Evolutionary conservation across 2,797 vertebrate species (phyloP), one percentile per base, ranked within the genome.

Genomic region (Rhinophrynus dorsalis): DNA sequence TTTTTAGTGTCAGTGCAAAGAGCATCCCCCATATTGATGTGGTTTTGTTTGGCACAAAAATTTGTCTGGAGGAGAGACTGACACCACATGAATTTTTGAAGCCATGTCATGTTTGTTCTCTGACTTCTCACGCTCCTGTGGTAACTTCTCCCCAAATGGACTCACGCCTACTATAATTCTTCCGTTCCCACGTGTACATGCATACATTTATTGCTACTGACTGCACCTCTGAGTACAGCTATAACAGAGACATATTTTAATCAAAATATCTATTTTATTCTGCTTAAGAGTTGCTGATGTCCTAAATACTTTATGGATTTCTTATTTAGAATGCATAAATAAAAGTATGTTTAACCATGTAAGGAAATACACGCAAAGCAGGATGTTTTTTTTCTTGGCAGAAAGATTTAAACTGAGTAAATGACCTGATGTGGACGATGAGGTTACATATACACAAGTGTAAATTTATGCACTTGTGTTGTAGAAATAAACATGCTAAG

Each of bases 1-100:
- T 82, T 79, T 79, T 80, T 65, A 78, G 77, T 78, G 75, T 80
- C 76, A 78, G 80, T 70, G 57, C 57, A 81, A 76, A 74, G 12
- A 79, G 75, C 11, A 69, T 75, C 75, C 77, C 80, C 80, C 81
- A 78, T 23, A 70, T 80, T 79, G 71, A 85, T 80, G 80, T 20
- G 44, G 80, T 81, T 81, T 81, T 80, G 69, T 73, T 81, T 84
- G 83, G 85, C 59, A 70, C 54, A 27, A 38, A 74, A 63, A 78
- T 69, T 75, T 56, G 75, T 79, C 76, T 79, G 78, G 78, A 77
- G 74, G 74, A 73, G 62, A 66, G 62, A 78, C 76, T 74, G 71
- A 77, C 38, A 54, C 67, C 81, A 45, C 69, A 80, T 80, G 74
- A 81, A 75, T 75, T 58, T 58, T 57, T 72, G 51, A 64, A 75